Percentiles rank a stretch among this genome's conserved stretches.
Evolutionary conservation across 2,888 invertebrate genomes (phyloP).

Genomic region (Spisula subtruncata): DNA sequence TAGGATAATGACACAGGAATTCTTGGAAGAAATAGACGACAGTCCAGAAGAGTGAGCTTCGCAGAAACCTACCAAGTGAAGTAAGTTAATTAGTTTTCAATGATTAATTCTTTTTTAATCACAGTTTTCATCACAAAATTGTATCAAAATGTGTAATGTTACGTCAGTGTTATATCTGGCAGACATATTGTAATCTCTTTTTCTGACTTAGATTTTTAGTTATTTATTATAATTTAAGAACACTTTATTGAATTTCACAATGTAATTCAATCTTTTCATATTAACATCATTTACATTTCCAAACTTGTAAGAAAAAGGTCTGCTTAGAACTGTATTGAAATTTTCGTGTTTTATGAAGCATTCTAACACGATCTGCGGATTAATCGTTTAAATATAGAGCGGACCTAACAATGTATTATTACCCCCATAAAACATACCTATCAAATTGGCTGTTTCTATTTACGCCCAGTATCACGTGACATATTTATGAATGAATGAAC

Average conservation of each 20-base stretch:
- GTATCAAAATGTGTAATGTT: neutral
- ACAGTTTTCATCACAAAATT: neutral
- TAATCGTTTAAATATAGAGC: no score
- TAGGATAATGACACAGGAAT: slow-evolving; percentile 67
- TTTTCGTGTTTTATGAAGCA: no score
- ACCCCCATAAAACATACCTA: no score
- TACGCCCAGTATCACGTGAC: no score
- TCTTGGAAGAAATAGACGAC: slow-evolving; percentile 53
- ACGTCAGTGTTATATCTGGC: neutral
- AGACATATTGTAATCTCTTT: neutral
- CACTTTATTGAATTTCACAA: no score
- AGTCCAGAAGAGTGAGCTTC: slow-evolving; percentile 79
- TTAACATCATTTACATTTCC: neutral
- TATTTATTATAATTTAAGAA: no score
- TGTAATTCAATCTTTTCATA: neutral
- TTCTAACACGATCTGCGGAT: no score
- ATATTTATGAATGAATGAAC: no score
- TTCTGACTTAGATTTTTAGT: no score
- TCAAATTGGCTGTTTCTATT: no score
- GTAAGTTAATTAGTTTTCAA: slow-evolving; percentile 62
- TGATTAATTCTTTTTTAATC: neutral
- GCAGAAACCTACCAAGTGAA: slow-evolving; percentile 78
- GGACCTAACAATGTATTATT: no score
- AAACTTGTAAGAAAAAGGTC: neutral
- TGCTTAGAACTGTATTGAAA: no score